Conservation (phyloP, 2,888 invertebrate genomes). For the Augiades crinisus region DNA sequence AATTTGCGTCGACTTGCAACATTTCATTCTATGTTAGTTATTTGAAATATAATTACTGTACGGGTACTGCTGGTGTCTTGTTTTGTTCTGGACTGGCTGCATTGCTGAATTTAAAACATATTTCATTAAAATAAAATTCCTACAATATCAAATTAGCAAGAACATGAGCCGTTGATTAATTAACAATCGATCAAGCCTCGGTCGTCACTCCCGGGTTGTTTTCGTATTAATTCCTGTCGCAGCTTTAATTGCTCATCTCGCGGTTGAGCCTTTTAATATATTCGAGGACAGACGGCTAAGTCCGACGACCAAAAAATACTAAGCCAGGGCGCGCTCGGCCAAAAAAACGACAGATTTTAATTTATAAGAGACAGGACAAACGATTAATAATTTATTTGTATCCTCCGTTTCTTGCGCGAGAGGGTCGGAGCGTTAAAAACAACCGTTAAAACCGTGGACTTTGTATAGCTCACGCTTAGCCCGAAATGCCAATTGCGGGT, state of each 20-base stretch:
- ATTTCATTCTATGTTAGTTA: not conserved
- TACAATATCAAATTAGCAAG: no score
- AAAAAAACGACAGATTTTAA: conserved; percentile 78
- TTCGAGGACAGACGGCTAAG: conserved; percentile 74
- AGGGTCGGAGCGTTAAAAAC: conserved; percentile 78
- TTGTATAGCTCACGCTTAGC: conserved; percentile 79
- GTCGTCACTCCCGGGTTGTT: conserved; percentile 52
- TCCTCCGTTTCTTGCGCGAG: conserved; percentile 74
- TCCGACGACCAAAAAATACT: conserved; percentile 69
- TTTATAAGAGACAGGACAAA: conserved; percentile 82
- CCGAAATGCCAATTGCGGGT: conserved; percentile 81
- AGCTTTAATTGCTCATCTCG: conserved; percentile 78
- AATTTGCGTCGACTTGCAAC: conserved; percentile 22
- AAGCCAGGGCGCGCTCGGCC: conserved; percentile 55
- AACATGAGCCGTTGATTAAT: conserved; percentile 56
- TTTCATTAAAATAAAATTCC: not conserved
- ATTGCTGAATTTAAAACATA: not conserved
- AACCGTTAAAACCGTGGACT: conserved; percentile 79
- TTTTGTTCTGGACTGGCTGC: not conserved
- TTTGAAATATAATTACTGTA: not conserved
- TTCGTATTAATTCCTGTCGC: conserved; percentile 78
- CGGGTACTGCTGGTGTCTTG: not conserved
- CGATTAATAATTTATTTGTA: conserved; percentile 82
- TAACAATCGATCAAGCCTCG: conserved; percentile 53
- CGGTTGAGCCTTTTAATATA: conserved; percentile 78